Conservation (phyloP, 2,113 vertebrate genomes). For the Morone chrysops region DNA sequence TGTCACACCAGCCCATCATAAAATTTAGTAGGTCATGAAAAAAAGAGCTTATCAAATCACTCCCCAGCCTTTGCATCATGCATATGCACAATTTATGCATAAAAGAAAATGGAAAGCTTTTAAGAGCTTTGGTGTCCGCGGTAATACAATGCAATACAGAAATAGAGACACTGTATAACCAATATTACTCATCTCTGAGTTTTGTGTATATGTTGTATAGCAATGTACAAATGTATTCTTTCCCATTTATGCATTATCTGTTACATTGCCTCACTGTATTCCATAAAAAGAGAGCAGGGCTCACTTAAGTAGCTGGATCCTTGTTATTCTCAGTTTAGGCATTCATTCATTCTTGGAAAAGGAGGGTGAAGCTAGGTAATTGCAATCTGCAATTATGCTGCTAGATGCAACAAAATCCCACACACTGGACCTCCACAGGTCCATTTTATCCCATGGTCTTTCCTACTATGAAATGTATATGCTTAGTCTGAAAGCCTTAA, state of each 20-base stretch:
- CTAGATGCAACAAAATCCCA: too few relatives aligned
- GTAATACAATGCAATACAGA: slow-evolving; percentile 30
- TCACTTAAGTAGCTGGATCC: slow-evolving; percentile 1
- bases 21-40: slow-evolving; percentile 57
- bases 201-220: slow-evolving; percentile 31
- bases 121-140: slow-evolving; percentile 65
- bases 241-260: slow-evolving; percentile 27
- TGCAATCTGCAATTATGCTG: too few relatives aligned
- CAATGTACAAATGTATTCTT: slow-evolving; percentile 28
- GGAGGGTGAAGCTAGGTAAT: too few relatives aligned
- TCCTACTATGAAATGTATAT: not conserved
- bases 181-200: slow-evolving; percentile 32
- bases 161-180: not conserved
- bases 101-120: slow-evolving; percentile 65
- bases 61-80: slow-evolving; percentile 45
- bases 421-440: too few relatives aligned
- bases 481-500: not conserved
- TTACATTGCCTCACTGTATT: slow-evolving; percentile 1
- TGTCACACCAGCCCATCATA: slow-evolving; percentile 49
- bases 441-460: not conserved
- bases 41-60: slow-evolving; percentile 54
- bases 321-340: slow-evolving; percentile 17
- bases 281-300: not conserved
- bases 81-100: slow-evolving; percentile 72
- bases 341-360: not conserved